A percentile compares a stretch with the other conserved stretches of the same genome.
Conservation (phyloP, 1,140 invertebrate species). For the Orius insidiosus region DNA sequence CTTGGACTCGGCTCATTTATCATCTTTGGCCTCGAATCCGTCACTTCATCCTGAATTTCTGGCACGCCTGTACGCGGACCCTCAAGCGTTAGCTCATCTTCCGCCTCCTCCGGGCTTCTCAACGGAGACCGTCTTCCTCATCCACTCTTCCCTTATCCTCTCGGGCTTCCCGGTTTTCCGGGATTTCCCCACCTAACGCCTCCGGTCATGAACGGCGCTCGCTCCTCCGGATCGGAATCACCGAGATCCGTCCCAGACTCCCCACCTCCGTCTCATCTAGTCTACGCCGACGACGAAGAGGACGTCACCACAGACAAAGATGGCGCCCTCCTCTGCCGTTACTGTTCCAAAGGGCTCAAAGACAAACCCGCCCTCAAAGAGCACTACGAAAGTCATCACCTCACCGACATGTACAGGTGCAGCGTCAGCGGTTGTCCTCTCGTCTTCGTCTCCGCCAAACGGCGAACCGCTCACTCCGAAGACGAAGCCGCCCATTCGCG, state of each 20-base stretch:
- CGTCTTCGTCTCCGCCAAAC: constrained; percentile 58
- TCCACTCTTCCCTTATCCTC: constrained; percentile 31
- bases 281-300: constrained; percentile 34
- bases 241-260: constrained; percentile 20
- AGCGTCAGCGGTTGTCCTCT: constrained; percentile 62
- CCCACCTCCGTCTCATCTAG: constrained; percentile 20
- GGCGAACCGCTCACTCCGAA: constrained; percentile 51
- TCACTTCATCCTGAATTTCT: constrained; percentile 57
- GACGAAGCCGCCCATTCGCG: constrained; percentile 32
- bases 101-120: constrained; percentile 24
- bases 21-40: constrained; percentile 30
- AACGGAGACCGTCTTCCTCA: constrained; percentile 28
- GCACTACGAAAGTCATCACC: constrained; percentile 47
- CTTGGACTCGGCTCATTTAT: constrained; percentile 20
- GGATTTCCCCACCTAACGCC: constrained; percentile 25
- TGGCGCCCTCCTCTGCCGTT: constrained; percentile 42
- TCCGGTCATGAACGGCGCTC: constrained; percentile 16
- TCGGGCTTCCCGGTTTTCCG: constrained; percentile 31
- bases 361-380: constrained; percentile 41
- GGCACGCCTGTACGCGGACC: constrained; percentile 63
- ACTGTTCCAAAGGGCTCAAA: constrained; percentile 41
- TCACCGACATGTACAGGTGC: constrained; percentile 59
- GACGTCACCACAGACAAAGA: constrained; percentile 38
- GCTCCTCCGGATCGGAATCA: constrained; percentile 21
- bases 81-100: constrained; percentile 32